Base-by-base conservation (phyloP, 2,888 invertebrate genomes). In the Agelastica alni region DNA sequence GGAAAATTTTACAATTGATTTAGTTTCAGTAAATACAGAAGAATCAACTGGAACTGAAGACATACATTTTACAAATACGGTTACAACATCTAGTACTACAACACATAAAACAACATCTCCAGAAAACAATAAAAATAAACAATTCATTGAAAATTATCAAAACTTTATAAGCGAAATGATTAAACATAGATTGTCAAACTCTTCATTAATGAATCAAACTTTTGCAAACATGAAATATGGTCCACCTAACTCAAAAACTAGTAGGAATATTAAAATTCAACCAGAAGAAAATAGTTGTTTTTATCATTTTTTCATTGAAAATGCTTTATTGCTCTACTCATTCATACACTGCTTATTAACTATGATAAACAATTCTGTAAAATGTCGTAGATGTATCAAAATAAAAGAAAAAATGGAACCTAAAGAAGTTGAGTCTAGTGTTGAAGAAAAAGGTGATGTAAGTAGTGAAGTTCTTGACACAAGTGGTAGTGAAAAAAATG, bases 281-380 rank as follows among this genome's bases (percentile, higher is more conserved):
- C 47, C 37, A 12, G 36, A 41, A n/a, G 42, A 59, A 14, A 48
- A 59, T 2, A 46, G 56, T 14, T 70, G 68, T 37, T 65, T 60
- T 39, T 59, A 64, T 18, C 55, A 65, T 42, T 58, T 60, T 10
- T 69, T 71, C 26, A 54, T 72, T 49, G 61, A 68, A 59, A 67
- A 74, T 53, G 64, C 71, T 14, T 59, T 75, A 56, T 56, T 75
- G 12, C 48, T 73, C 10, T 71, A 69, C 51, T 71, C 74, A 3
- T 75, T 73, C 52, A 32, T 70, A 13, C 72, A 74, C 48, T 72
- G 71, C 44, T 60, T 72, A 17, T 55, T 72, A 36, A 63, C 69
- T 4, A 49, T 75, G n/a, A 48, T 74, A n/a, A 66, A 62, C 30
- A 59, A 61, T 9, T 59, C 65, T 6, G 44, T 66, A n/a, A 55